These are phyloP conservation scores for Rana temporaria DNA, from an alignment of 2,113 vertebrate genomes.

Conservation along the genomic window DNA sequence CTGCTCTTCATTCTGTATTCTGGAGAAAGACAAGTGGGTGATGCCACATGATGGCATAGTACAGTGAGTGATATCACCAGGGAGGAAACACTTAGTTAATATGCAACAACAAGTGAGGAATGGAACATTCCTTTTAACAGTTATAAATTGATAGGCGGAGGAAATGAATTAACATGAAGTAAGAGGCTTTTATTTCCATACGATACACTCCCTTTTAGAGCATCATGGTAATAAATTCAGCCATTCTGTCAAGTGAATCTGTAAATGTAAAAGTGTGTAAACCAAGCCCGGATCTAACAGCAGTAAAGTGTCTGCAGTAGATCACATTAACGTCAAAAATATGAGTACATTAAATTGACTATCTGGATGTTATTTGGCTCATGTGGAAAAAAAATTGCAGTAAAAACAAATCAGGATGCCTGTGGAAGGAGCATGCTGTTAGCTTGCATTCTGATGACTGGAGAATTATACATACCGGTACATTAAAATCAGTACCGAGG, in stretches of 20 bases:
- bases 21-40: background rate
- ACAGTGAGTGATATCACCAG: background rate
- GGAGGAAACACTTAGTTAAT: background rate
- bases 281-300: background rate
- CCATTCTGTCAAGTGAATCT: background rate
- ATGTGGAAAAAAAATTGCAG: slow-evolving; percentile 14
- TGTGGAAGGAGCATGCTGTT: slow-evolving; percentile 22
- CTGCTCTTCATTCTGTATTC: background rate
- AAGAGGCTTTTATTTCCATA: background rate
- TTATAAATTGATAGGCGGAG: background rate
- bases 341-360: slow-evolving; percentile 34
- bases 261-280: slow-evolving; percentile 9
- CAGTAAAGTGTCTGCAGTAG: slow-evolving; percentile 26
- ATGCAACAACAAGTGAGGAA: background rate
- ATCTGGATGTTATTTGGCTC: slow-evolving; percentile 26
- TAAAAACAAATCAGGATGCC: slow-evolving; percentile 12
- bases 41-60: background rate
- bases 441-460: slow-evolving; percentile 1
- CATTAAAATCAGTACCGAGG: background rate
- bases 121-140: background rate
- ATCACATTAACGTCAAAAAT: slow-evolving; percentile 31
- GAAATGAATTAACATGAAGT: slow-evolving; percentile 22
- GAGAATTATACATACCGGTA: slow-evolving; percentile 5
- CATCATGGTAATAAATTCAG: slow-evolving; percentile 12
- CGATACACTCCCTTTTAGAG: slow-evolving; percentile 5